Evolutionary conservation across 2,113 vertebrate genomes (phyloP).

Genomic region (Odocoileus hemionus): DNA sequence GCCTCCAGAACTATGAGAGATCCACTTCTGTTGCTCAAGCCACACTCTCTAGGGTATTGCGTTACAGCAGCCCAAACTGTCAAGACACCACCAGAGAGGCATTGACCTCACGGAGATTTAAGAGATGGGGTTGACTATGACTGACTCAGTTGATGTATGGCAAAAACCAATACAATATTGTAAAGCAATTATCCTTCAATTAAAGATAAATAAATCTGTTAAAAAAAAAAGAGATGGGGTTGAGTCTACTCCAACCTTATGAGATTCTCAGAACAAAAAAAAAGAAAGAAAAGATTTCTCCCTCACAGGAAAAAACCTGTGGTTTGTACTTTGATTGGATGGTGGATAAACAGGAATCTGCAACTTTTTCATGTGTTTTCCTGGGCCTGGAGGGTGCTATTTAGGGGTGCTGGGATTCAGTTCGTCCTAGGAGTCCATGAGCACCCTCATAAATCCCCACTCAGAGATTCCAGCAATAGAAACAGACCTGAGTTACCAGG

Average conservation of each 20-base stretch:
- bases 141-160: background rate
- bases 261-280: background rate
- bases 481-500: background rate
- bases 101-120: background rate
- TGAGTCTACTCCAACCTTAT: background rate
- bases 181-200: background rate
- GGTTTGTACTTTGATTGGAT: background rate
- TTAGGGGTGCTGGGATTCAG: background rate
- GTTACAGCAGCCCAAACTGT: background rate
- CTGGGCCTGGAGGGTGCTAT: background rate
- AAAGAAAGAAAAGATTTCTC: background rate
- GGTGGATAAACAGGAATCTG: background rate
- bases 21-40: background rate
- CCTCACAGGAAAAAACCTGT: background rate
- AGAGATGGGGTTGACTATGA: background rate
- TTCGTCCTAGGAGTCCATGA: background rate
- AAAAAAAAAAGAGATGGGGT: background rate
- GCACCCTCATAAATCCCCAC: background rate
- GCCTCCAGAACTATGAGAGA: background rate
- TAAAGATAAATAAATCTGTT: background rate
- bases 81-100: background rate
- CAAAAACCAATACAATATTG: background rate
- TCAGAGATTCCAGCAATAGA: background rate
- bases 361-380: background rate
- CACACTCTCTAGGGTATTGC: background rate